These are phyloP conservation scores for Patiria miniata DNA, from an alignment of 35 echinoderm and acorn worm species.

Conservation along the genomic window DNA sequence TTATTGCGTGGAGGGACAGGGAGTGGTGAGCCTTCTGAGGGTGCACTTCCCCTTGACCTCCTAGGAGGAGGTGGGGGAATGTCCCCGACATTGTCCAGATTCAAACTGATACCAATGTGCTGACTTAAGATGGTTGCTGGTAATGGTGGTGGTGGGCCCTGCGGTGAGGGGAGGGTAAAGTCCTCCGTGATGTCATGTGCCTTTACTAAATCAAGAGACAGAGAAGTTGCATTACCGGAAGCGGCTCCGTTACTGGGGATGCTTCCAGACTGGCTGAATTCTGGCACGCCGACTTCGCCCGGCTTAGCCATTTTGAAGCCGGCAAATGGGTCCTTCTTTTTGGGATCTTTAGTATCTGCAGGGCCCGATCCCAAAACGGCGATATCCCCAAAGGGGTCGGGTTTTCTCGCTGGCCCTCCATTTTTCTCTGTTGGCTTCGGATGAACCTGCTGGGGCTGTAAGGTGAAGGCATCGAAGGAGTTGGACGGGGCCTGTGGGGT, in stretches of 20 bases:
- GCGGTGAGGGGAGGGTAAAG: slow-evolving; percentile 60
- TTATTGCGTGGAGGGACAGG: slow-evolving; percentile 43
- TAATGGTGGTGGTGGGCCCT: slow-evolving; percentile 61
- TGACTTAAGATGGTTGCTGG: slow-evolving; percentile 42
- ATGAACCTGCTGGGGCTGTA: slow-evolving; percentile 44
- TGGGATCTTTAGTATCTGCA: slow-evolving; percentile 34
- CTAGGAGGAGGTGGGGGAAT: slow-evolving; percentile 36
- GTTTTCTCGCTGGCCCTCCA: slow-evolving; percentile 18
- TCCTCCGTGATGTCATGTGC: slow-evolving; percentile 29
- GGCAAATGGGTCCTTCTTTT: slow-evolving; percentile 76
- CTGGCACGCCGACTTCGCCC: slow-evolving; percentile 73
- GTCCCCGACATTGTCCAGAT: slow-evolving; percentile 2
- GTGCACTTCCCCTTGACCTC: not conserved
- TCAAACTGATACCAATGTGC: slow-evolving; percentile 11
- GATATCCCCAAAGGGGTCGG: slow-evolving; percentile 87
- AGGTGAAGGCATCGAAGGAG: slow-evolving; percentile 41
- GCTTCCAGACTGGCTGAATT: slow-evolving; percentile 49
- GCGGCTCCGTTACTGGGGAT: not conserved
- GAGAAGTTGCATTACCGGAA: slow-evolving; percentile 15
- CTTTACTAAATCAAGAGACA: slow-evolving; percentile 29
- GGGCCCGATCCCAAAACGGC: slow-evolving; percentile 47
- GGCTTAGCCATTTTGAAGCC: slow-evolving; percentile 93
- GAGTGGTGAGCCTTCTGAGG: slow-evolving; percentile 12
- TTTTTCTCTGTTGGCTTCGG: slow-evolving; percentile 32
- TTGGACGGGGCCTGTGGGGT: not conserved